Evolutionary conservation across 2,888 invertebrate species (phyloP).

Genomic region (Xylophagus ater): DNA sequence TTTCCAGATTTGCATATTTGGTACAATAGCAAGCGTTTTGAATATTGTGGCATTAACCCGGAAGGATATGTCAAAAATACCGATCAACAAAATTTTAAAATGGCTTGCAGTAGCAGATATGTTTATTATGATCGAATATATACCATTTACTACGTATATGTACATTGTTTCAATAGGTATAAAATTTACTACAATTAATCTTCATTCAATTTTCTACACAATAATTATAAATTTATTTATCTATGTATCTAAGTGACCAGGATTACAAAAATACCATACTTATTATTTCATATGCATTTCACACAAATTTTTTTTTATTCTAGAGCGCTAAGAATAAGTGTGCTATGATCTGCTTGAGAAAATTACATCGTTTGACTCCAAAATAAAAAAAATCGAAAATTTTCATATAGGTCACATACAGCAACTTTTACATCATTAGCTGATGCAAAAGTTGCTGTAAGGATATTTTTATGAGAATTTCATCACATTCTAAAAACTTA

Average conservation of each 20-base stretch:
- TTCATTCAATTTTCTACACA: not conserved
- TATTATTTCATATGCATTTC: slow-evolving; percentile 80
- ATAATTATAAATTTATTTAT: not conserved
- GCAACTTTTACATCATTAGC: too few species aligned
- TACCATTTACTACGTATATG: slow-evolving; percentile 61
- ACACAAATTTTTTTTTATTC: slow-evolving; percentile 73
- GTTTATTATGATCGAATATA: slow-evolving; percentile 79
- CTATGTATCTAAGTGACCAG: slow-evolving; percentile 56
- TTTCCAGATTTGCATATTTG: slow-evolving; percentile 68
- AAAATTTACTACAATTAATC: too few species aligned
- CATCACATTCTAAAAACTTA: too few species aligned
- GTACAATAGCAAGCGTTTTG: slow-evolving; percentile 72
- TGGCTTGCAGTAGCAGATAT: slow-evolving; percentile 78
- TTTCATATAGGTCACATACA: too few species aligned
- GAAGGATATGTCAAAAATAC: slow-evolving; percentile 66
- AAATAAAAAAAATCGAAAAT: too few species aligned
- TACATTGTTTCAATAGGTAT: slow-evolving; percentile 52
- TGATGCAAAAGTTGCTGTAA: too few species aligned
- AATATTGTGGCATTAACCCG: slow-evolving; percentile 80
- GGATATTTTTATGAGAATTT: too few species aligned
- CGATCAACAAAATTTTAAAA: slow-evolving; percentile 77
- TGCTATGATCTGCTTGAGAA: too few species aligned
- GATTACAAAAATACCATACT: slow-evolving; percentile 70
- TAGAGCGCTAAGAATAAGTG: too few species aligned
- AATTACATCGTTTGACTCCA: too few species aligned